These are phyloP conservation scores for Felis chaus DNA, from an alignment of 2,113 vertebrate species.

Conservation along the genomic window DNA sequence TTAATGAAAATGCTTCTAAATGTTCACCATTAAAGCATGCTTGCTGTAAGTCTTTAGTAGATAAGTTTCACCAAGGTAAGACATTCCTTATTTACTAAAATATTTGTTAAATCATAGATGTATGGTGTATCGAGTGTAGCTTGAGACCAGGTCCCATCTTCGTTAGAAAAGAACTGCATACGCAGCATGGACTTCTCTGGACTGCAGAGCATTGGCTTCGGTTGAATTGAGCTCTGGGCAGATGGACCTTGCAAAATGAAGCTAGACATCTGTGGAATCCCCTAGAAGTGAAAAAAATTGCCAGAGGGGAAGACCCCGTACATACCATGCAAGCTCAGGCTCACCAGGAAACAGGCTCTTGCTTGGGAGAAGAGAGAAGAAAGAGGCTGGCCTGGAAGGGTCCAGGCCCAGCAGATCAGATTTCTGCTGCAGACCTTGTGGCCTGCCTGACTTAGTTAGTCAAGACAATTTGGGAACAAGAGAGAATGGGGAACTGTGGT, in stretches of 20 bases:
- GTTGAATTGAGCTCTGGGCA: constrained; percentile 10
- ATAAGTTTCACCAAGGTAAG: neutral
- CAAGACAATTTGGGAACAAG: neutral
- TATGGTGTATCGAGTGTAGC: neutral
- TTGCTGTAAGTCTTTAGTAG: neutral
- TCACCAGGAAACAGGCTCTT: neutral
- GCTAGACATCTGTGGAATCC: neutral
- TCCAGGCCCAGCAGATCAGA: neutral
- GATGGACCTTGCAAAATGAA: neutral
- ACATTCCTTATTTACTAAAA: neutral
- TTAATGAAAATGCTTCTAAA: constrained; percentile 6
- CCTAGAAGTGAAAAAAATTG: neutral
- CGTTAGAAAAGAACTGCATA: neutral
- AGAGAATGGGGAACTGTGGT: neutral
- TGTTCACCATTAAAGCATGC: neutral
- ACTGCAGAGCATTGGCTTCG: neutral
- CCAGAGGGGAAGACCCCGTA: neutral
- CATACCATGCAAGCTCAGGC: neutral
- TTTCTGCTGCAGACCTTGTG: neutral
- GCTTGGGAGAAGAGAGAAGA: neutral
- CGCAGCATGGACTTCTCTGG: neutral
- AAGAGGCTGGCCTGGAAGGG: neutral
- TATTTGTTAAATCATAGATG: neutral
- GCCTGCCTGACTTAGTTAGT: neutral
- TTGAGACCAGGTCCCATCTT: neutral